phyloP scores from a whole-genome alignment of 2,797 vertebrate species.

The Prionace glauca region DNA sequence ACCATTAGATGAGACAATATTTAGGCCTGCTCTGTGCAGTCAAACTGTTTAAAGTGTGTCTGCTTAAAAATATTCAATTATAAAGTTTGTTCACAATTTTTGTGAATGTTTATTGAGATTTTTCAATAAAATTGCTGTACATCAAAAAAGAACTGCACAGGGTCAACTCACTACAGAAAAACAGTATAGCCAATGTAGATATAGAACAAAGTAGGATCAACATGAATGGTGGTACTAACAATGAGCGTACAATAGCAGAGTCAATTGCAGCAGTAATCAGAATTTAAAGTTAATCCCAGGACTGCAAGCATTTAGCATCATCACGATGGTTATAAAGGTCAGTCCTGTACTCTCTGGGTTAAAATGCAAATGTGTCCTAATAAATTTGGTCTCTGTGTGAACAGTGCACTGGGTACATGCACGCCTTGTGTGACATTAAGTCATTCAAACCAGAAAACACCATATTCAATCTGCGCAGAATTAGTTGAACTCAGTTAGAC shows the following conservation, averaged over 20 bases:
- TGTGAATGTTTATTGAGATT: background rate
- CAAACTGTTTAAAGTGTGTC: background rate
- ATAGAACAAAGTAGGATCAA: conserved; percentile 20
- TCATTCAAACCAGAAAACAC: background rate
- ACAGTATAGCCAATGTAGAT: background rate
- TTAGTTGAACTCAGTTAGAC: background rate
- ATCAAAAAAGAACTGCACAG: background rate
- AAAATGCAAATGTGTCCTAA: background rate
- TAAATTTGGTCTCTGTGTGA: background rate
- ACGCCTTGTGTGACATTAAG: background rate
- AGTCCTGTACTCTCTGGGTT: background rate
- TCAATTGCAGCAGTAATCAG: conserved; percentile 17
- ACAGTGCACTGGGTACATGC: background rate
- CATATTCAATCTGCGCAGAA: background rate
- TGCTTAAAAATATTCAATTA: background rate
- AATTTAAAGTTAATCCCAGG: conserved; percentile 21
- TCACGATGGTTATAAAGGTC: background rate
- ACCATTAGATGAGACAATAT: background rate
- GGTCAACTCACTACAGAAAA: background rate
- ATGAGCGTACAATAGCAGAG: conserved; percentile 29
- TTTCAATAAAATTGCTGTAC: conserved; percentile 4
- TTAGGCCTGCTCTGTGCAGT: no score
- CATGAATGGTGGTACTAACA: conserved; percentile 19
- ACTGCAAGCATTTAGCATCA: background rate
- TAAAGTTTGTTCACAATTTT: background rate